A percentile compares a stretch with the other conserved stretches of the same genome.
phyloP scores from a whole-genome alignment of 2,888 invertebrate genomes.

The Euplexia lucipara region DNA sequence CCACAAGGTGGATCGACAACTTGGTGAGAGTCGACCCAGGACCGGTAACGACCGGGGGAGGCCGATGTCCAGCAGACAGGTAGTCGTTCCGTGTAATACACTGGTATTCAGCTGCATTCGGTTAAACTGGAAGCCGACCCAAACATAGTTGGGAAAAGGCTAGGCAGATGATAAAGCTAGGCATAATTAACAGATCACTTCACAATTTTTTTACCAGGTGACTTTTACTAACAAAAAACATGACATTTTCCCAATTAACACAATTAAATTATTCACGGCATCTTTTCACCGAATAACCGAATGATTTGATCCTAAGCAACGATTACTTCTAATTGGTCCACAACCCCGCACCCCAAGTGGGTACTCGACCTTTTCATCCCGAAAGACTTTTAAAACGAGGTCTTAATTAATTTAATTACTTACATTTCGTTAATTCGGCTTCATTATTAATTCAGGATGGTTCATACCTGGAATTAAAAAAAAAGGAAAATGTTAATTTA shows the following conservation, averaged over 20 bases:
- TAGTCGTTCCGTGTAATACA: no score
- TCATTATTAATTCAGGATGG: conserved; percentile 27
- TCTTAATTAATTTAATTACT: conserved; percentile 45
- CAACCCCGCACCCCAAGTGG: not conserved
- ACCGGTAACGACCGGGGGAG: no score
- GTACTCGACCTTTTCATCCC: conserved; percentile 15
- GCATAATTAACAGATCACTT: not conserved
- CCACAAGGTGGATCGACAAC: no score
- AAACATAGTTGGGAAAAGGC: no score
- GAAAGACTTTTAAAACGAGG: conserved; percentile 15
- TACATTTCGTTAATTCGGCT: conserved; percentile 32
- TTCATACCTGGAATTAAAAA: conserved; percentile 44
- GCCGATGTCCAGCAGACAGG: no score
- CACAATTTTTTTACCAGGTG: no score
- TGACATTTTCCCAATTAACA: not conserved
- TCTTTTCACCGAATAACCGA: conserved; percentile 3
- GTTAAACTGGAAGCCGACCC: no score
- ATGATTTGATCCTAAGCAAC: conserved; percentile 18
- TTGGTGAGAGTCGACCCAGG: no score
- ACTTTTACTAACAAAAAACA: not conserved
- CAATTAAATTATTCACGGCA: conserved; percentile 8
- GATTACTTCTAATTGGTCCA: conserved; percentile 33
- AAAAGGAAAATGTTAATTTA: conserved; percentile 11
- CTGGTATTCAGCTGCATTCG: no score
- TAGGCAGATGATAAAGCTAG: not conserved